Conservation (phyloP, 2,797 vertebrate species). For the Pantherophis vulpinus region DNA sequence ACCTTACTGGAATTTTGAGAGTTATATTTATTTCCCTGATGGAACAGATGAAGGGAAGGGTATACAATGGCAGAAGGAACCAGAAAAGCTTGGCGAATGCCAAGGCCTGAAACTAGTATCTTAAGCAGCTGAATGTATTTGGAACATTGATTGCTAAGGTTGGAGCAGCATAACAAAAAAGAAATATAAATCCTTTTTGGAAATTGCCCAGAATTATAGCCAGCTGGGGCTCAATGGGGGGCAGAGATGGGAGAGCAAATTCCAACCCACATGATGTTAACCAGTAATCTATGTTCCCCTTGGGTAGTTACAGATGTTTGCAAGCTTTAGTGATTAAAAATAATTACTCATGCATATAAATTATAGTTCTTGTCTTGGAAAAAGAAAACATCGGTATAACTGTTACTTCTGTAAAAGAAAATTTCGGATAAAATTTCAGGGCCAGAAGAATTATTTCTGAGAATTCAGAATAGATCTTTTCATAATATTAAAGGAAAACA, state of each 20-base stretch:
- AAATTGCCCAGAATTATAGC: slow-evolving; percentile 49
- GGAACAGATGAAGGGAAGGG: slow-evolving; percentile 37
- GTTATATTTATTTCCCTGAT: slow-evolving; percentile 48
- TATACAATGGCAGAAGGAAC: slow-evolving; percentile 24
- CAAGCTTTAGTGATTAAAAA: slow-evolving; percentile 49
- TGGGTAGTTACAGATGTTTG: slow-evolving; percentile 64
- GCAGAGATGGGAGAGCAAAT: slow-evolving; percentile 47
- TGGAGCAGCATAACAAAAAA: slow-evolving; percentile 63
- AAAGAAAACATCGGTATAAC: slow-evolving; percentile 48
- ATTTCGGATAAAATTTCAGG: slow-evolving; percentile 32
- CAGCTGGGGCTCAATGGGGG: slow-evolving; percentile 33
- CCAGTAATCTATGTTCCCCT: slow-evolving; percentile 52
- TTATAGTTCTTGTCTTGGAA: slow-evolving; percentile 49
- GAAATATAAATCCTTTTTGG: slow-evolving; percentile 66
- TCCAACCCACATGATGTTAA: slow-evolving; percentile 52
- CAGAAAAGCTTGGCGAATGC: slow-evolving; percentile 38
- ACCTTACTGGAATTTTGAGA: slow-evolving; percentile 40
- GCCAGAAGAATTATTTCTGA: neutral
- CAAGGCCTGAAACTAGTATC: slow-evolving; percentile 45
- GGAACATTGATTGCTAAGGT: slow-evolving; percentile 51
- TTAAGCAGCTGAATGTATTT: slow-evolving; percentile 57
- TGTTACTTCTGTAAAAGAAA: slow-evolving; percentile 55
- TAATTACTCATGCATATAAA: slow-evolving; percentile 38
- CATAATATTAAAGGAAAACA: slow-evolving; percentile 37
- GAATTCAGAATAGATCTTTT: slow-evolving; percentile 38